Evolutionary conservation across 2,888 invertebrate genomes (phyloP).

Genomic region (Diaphora mendica): DNA sequence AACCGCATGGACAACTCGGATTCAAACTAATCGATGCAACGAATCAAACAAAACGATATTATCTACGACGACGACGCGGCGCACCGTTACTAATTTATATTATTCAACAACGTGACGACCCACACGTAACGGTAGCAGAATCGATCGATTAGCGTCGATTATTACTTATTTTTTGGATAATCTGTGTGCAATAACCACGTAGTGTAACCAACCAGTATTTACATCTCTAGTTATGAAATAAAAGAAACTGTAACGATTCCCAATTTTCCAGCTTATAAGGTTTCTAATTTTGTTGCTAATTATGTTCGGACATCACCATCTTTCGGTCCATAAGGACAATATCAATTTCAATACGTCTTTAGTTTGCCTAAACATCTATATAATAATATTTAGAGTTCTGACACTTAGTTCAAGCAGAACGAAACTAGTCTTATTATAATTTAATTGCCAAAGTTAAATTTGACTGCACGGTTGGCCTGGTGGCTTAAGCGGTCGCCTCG

Average conservation of each 20-base stretch:
- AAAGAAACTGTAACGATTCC: not conserved
- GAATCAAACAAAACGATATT: conserved; percentile 15
- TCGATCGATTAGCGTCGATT: conserved; percentile 10
- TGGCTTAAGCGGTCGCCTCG: too few species aligned
- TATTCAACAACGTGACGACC: not conserved
- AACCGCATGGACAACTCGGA: not conserved
- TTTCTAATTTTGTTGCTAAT: not conserved
- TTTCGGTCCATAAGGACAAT: not conserved
- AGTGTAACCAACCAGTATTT: conserved; percentile 6
- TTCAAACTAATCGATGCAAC: not conserved
- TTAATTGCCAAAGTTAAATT: not conserved
- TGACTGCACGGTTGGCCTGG: too few species aligned
- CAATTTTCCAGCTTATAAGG: not conserved
- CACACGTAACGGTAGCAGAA: conserved; percentile 18
- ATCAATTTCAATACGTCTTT: not conserved
- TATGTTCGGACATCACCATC: too few species aligned
- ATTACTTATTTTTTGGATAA: conserved; percentile 3
- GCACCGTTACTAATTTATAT: not conserved
- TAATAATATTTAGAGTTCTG: not conserved
- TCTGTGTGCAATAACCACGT: conserved; percentile 1
- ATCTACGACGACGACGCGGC: not conserved
- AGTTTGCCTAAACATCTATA: not conserved
- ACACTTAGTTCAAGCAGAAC: not conserved
- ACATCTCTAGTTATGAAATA: not conserved
- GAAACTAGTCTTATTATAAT: not conserved